phyloP scores from a whole-genome alignment of 2,113 vertebrate species.

The Sorex fumeus region DNA sequence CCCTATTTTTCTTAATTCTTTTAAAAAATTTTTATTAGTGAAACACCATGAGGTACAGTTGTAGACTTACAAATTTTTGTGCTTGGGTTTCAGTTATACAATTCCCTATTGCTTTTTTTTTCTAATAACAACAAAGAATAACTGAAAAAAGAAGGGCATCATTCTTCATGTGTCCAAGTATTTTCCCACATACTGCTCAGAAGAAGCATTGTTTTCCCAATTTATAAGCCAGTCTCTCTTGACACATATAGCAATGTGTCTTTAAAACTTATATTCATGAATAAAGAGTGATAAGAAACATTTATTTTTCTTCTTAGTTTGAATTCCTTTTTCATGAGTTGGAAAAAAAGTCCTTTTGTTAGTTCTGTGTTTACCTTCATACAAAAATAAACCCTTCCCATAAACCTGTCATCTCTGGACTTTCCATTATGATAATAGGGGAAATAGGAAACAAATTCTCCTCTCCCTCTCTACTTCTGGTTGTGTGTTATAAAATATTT shows the following conservation, averaged over 20 bases:
- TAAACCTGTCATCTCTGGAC: background rate
- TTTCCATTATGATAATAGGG: background rate
- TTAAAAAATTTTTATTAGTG: no score
- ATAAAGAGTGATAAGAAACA: background rate
- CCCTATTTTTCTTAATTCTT: no score
- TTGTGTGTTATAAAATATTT: background rate
- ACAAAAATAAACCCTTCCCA: background rate
- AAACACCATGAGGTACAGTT: no score
- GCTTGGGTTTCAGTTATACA: no score
- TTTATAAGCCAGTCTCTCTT: no score
- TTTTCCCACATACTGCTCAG: no score
- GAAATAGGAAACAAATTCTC: background rate
- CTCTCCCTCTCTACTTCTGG: background rate
- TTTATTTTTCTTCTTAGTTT: background rate
- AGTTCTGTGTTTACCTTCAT: background rate
- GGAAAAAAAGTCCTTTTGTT: background rate
- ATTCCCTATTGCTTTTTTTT: background rate
- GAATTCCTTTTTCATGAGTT: background rate
- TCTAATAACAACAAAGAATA: background rate
- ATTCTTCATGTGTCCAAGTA: no score
- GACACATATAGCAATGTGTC: rapidly evolving
- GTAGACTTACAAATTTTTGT: no score
- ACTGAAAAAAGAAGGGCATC: no score
- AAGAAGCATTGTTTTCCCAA: no score
- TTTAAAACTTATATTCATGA: background rate